Conservation (phyloP, 2,113 vertebrate genomes). For the Indri indri region DNA sequence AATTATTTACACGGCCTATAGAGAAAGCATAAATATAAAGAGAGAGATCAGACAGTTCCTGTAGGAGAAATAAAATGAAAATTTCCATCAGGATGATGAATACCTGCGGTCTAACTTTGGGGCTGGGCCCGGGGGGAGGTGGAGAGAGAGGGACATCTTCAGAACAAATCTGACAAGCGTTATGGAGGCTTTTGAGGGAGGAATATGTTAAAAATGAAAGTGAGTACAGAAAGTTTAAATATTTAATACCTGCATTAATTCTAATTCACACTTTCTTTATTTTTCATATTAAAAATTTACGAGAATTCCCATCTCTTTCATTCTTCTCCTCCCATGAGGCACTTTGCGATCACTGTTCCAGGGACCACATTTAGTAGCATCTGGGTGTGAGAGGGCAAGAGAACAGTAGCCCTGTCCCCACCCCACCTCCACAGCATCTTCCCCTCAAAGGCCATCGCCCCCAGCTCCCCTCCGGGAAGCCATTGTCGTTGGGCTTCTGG, state of each 20-base stretch:
- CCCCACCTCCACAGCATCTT: neutral
- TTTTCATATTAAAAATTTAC: slow-evolving; percentile 82
- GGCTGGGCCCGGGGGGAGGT: slow-evolving; percentile 18
- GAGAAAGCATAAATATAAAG: slow-evolving; percentile 76
- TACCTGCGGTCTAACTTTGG: slow-evolving; percentile 43
- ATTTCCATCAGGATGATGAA: slow-evolving; percentile 74
- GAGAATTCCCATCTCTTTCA: slow-evolving; percentile 71
- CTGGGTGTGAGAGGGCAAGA: neutral
- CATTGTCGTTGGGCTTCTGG: neutral
- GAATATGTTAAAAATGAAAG: slow-evolving; percentile 80
- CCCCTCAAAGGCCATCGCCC: neutral
- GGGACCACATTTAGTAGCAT: neutral
- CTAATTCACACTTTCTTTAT: slow-evolving; percentile 80
- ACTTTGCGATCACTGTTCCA: slow-evolving; percentile 33
- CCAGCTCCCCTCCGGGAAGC: neutral
- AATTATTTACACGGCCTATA: slow-evolving; percentile 78
- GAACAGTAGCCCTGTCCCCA: neutral
- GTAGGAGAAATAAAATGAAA: slow-evolving; percentile 73
- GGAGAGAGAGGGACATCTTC: slow-evolving; percentile 39
- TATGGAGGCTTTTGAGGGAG: slow-evolving; percentile 58
- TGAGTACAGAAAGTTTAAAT: slow-evolving; percentile 81
- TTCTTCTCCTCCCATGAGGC: slow-evolving; percentile 50
- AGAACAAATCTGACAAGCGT: slow-evolving; percentile 70
- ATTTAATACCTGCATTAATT: slow-evolving; percentile 81
- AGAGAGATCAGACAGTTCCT: slow-evolving; percentile 67